phyloP scores from a whole-genome alignment of 2,113 vertebrate species.

The Pomatostomus ruficeps region DNA sequence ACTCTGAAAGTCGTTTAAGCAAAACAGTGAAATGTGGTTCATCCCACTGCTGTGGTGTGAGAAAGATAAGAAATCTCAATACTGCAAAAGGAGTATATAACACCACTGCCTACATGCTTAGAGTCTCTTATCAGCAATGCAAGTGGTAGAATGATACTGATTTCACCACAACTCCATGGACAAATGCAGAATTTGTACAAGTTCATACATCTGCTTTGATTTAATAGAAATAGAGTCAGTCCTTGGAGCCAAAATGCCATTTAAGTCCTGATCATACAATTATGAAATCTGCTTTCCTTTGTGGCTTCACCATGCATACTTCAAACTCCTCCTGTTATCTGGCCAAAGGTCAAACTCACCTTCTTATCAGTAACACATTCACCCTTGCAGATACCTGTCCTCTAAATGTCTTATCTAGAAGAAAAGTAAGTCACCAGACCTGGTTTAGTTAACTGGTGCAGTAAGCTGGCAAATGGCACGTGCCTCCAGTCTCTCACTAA shows the following conservation, averaged over 20 bases:
- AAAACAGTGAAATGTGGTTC: not conserved
- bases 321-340: not conserved
- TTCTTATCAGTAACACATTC: not conserved
- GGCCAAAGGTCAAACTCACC: not conserved
- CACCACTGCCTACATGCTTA: not conserved
- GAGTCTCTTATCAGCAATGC: not conserved
- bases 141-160: not conserved
- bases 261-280: not conserved
- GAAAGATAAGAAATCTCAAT: conserved; percentile 8
- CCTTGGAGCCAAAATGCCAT: not conserved
- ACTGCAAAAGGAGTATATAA: not conserved
- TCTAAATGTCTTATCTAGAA: not conserved
- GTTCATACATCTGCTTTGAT: not conserved
- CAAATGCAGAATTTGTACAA: not conserved
- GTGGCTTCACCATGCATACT: not conserved
- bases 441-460: not conserved
- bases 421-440: not conserved
- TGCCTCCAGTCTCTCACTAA: not conserved
- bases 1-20: not conserved
- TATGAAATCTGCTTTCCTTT: not conserved
- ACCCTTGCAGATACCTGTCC: not conserved
- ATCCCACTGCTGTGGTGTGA: not conserved
- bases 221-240: not conserved
- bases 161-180: not conserved
- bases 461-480: not conserved